phyloP scores from a whole-genome alignment of 2,113 vertebrate species.

The Pagrus major region DNA sequence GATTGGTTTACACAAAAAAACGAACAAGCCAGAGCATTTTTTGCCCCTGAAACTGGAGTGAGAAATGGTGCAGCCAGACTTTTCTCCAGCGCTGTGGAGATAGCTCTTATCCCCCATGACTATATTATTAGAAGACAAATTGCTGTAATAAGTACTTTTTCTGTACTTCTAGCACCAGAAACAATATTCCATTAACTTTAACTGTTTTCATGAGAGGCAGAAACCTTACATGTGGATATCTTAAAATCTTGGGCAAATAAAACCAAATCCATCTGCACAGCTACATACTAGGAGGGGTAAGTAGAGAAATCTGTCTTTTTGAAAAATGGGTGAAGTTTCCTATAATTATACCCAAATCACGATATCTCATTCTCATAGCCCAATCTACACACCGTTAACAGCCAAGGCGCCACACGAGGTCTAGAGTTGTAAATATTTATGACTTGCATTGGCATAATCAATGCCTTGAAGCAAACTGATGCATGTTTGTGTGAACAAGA shows the following conservation, averaged over 20 bases:
- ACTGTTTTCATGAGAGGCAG: background rate
- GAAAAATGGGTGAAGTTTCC: constrained; percentile 2
- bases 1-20: too few relatives aligned
- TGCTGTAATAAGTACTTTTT: background rate
- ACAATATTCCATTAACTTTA: background rate
- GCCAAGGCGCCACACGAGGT: constrained; percentile 9
- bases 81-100: background rate
- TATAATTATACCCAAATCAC: background rate
- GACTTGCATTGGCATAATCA: background rate
- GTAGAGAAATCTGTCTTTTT: background rate
- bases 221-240: background rate
- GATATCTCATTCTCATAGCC: background rate
- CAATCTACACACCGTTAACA: background rate
- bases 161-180: background rate
- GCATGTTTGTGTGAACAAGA: background rate
- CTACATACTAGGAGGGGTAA: background rate
- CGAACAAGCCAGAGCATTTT: too few relatives aligned
- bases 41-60: too few relatives aligned
- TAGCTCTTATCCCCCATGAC: background rate
- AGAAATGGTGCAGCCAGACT: too few relatives aligned
- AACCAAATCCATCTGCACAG: background rate
- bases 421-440: constrained; percentile 27
- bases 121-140: background rate
- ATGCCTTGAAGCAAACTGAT: background rate
- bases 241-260: background rate